phyloP scores from a whole-genome alignment of 2,113 vertebrate species.

The Chascanopsetta lugubris region DNA sequence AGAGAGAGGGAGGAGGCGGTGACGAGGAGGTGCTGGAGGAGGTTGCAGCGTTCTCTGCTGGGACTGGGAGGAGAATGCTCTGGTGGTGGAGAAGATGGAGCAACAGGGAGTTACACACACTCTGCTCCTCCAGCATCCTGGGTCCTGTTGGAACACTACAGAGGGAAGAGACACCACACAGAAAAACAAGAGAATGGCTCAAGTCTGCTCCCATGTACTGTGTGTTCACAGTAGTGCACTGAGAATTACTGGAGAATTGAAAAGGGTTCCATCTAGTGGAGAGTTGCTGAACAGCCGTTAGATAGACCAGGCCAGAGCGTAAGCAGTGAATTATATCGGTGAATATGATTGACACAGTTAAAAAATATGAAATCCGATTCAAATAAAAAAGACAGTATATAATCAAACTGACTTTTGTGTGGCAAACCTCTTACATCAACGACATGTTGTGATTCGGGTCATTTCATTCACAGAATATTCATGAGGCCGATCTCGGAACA shows the following conservation, averaged over 20 bases:
- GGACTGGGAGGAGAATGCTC: conserved; percentile 29
- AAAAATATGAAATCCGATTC: no score
- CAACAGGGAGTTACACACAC: conserved; percentile 65
- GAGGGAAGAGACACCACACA: neutral
- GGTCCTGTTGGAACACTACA: conserved; percentile 68
- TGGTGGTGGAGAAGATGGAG: conserved; percentile 65
- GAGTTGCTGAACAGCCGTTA: neutral
- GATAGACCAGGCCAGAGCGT: neutral
- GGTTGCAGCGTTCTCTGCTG: neutral
- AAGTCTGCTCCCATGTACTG: neutral
- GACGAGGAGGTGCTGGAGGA: conserved; percentile 4
- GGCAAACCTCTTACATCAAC: no score
- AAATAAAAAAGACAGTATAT: no score
- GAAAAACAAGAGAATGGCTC: conserved; percentile 1
- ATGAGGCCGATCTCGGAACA: no score
- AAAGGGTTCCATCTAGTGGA: conserved; percentile 64
- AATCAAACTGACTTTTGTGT: no score
- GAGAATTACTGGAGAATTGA: neutral
- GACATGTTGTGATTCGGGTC: no score
- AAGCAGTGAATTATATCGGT: neutral
- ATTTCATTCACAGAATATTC: no score
- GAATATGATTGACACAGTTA: neutral
- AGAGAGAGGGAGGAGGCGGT: conserved; percentile 44
- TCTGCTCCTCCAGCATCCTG: conserved; percentile 73
- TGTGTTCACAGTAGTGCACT: conserved; percentile 4